Evolutionary conservation across 2,888 invertebrate genomes (phyloP).

Genomic region (Sminthurides aquaticus): DNA sequence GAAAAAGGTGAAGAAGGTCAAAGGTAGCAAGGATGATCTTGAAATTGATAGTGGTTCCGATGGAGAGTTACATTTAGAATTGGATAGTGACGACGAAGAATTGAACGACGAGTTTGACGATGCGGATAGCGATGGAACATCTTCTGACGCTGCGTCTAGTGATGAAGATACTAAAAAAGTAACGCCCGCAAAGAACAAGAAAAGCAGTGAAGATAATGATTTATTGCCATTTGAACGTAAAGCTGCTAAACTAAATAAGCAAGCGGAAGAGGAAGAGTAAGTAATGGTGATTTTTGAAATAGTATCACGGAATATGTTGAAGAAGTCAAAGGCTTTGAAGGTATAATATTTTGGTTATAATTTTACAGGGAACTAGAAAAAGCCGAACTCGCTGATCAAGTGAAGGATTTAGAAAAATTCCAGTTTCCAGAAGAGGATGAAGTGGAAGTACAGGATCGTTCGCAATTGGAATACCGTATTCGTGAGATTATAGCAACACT

Average conservation of each 20-base stretch:
- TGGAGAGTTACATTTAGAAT: background rate
- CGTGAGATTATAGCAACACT: constrained; percentile 71
- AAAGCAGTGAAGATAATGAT: constrained; percentile 54
- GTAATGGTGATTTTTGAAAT: constrained; percentile 23
- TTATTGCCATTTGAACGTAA: constrained; percentile 79
- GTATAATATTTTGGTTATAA: background rate
- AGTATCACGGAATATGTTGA: too few species aligned
- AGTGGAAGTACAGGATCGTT: constrained; percentile 63
- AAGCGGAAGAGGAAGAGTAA: constrained; percentile 59
- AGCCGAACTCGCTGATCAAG: constrained; percentile 73
- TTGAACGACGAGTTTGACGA: constrained; percentile 21
- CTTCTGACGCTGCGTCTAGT: constrained; percentile 31
- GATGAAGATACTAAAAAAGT: constrained; percentile 28
- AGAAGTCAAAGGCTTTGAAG: too few species aligned
- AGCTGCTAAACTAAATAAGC: constrained; percentile 67
- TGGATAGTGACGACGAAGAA: background rate
- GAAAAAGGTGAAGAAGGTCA: background rate
- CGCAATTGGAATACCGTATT: constrained; percentile 81
- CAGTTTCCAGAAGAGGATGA: constrained; percentile 71
- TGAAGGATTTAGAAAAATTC: constrained; percentile 54
- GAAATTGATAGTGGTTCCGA: constrained; percentile 41
- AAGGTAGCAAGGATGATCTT: constrained; percentile 45
- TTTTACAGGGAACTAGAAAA: constrained; percentile 60
- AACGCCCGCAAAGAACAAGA: constrained; percentile 42
- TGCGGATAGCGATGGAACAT: constrained; percentile 22